Percentiles rank a stretch among this genome's conserved stretches.
These are phyloP conservation scores for Drosophila littoralis DNA, from an alignment of 1,140 invertebrate genomes.

Conservation along the genomic window DNA sequence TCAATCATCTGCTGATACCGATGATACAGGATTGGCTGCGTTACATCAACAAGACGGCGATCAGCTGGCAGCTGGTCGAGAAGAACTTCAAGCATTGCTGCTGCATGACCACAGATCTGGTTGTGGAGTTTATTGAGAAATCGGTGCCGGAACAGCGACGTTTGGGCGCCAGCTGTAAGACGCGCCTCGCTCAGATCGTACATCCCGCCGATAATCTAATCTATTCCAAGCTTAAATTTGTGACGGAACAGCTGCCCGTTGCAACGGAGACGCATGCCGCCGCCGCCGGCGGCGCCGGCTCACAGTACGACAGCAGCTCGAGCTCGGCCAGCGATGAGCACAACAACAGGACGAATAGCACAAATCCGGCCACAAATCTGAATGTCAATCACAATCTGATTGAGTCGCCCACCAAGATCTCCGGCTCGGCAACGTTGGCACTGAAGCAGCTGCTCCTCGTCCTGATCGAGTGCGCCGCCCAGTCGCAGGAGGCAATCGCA, in stretches of 20 bases:
- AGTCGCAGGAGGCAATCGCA: slow-evolving; percentile 94
- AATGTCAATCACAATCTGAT: slow-evolving; percentile 57
- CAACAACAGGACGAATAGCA: slow-evolving; percentile 4
- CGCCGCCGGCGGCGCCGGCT: neutral
- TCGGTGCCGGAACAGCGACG: slow-evolving; percentile 73
- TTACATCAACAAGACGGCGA: slow-evolving; percentile 88
- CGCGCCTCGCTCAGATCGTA: slow-evolving; percentile 75
- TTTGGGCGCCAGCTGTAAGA: slow-evolving; percentile 58
- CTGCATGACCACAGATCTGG: slow-evolving; percentile 94
- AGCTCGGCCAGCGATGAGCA: slow-evolving; percentile 62
- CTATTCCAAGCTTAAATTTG: slow-evolving; percentile 80
- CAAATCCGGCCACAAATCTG: slow-evolving; percentile 7
- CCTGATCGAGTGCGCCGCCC: slow-evolving; percentile 95
- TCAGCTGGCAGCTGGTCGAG: slow-evolving; percentile 90
- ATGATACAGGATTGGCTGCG: slow-evolving; percentile 95
- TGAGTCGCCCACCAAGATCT: slow-evolving; percentile 81
- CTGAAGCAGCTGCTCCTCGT: slow-evolving; percentile 94
- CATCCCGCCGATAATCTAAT: slow-evolving; percentile 77
- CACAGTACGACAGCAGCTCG: slow-evolving; percentile 66
- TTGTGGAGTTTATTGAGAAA: slow-evolving; percentile 90
- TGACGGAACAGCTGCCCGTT: slow-evolving; percentile 65
- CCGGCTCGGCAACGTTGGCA: slow-evolving; percentile 89
- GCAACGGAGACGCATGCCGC: slow-evolving; percentile 28
- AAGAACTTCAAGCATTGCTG: slow-evolving; percentile 97
- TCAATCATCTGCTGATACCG: slow-evolving; percentile 94